Evolutionary conservation across 2,888 invertebrate species (phyloP).

Genomic region (Pseudococcus viburni): DNA sequence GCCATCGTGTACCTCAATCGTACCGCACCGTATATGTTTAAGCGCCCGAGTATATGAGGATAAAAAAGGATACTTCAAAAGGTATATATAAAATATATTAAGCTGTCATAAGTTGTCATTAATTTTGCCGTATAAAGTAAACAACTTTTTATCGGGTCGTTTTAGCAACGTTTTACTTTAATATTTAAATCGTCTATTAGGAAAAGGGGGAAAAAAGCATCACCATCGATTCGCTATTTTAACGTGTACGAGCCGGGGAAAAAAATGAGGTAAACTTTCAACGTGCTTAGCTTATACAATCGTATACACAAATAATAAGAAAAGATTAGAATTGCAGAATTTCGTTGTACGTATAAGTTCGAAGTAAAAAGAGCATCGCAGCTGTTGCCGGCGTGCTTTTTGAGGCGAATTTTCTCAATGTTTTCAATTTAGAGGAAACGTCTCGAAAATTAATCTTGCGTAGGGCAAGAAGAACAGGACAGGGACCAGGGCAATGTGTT

Average conservation of each 20-base stretch:
- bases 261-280: conserved; percentile 22
- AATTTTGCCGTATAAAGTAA: conserved; percentile 50
- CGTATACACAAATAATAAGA: conserved; percentile 23
- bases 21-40: not conserved
- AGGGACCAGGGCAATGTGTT: too few relatives aligned
- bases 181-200: conserved; percentile 49
- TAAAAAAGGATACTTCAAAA: conserved; percentile 46
- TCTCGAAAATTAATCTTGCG: too few relatives aligned
- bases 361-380: not conserved
- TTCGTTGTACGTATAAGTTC: not conserved
- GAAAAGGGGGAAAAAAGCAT: not conserved
- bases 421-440: not conserved
- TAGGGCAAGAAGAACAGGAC: too few relatives aligned
- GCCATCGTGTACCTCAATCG: not conserved
- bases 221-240: conserved; percentile 22
- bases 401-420: not conserved
- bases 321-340: conserved; percentile 27
- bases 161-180: conserved; percentile 47
- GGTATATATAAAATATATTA: conserved; percentile 50
- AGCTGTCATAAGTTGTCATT: conserved; percentile 54
- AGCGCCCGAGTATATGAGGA: not conserved
- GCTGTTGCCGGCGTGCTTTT: not conserved
- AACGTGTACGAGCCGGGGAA: not conserved
- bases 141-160: conserved; percentile 48
- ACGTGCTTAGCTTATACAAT: conserved; percentile 34